Base-by-base conservation (phyloP, 2,113 vertebrate genomes). In the Orycteropus afer region DNA sequence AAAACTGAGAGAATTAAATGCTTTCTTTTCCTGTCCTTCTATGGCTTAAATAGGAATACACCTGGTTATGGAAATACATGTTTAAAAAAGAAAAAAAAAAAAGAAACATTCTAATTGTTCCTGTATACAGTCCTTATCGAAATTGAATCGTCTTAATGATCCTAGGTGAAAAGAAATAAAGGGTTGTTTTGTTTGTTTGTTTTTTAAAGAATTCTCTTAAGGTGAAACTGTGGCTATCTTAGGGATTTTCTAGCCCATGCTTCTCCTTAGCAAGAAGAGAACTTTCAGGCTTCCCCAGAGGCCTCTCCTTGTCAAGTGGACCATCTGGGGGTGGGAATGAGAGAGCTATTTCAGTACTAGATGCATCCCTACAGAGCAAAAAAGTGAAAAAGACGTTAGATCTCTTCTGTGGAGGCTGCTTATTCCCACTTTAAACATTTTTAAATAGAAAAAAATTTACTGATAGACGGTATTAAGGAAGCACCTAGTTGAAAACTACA, bases 321-420 rank as follows among this genome's bases (percentile, higher is more conserved):
- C 97, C 97, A 97, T 97, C 97, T 97, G 96, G 96, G 96, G 88
- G 92, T 94, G n/a, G 91, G 92, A 92, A 90, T 42, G 73, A 86
- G 85, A 95, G 92, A 92, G 61, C 96, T 95, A 57, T 90, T 93
- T 93, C 90, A 76, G 87, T 81, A 73, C 74, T 89, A 79, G 73
- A 96, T 96, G 96, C 90, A 88, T 95, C 96, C 96, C 97, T 57
- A 11, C 67, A 95, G 97, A 90, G 74, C 85, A 61, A 95, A 95
- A 49, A 96, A 92, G 61, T 79, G 92, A 93, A 86, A 74, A 90
- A 90, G 90, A 93, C 95, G 80, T 91, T 88, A 65, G 90, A 59
- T 57, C 74, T 92, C 65, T 32, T 69, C 88, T 57, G 0, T 83
- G 81, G 73, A 92, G 78, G 47, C 47, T 0, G 34, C 88, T 92